phyloP scores from a whole-genome alignment of 2,888 invertebrate genomes.

The Blomia tropicalis region DNA sequence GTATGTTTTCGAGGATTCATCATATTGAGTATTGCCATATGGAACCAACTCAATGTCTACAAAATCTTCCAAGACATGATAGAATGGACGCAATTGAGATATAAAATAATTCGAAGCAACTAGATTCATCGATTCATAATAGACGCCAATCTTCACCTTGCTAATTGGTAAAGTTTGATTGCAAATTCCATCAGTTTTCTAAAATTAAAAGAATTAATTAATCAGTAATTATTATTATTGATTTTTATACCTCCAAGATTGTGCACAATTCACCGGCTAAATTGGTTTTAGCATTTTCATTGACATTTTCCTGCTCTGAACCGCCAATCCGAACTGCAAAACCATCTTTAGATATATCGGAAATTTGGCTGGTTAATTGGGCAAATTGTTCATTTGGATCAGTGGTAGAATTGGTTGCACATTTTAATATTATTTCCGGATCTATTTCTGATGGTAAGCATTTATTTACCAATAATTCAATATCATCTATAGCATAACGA shows the following conservation, averaged over 20 bases:
- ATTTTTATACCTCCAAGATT: not conserved
- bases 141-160: constrained; percentile 5
- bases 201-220: not conserved
- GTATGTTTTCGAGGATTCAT: not conserved
- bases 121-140: constrained; percentile 17
- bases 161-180: not conserved
- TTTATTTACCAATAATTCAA: constrained; percentile 2
- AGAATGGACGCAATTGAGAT: constrained; percentile 10
- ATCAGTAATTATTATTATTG: not conserved
- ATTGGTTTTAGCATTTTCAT: not conserved
- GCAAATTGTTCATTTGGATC: not conserved
- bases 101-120: constrained; percentile 2
- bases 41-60: constrained; percentile 22
- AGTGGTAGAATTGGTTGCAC: not conserved
- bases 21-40: constrained; percentile 9
- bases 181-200: not conserved
- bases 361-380: not conserved
- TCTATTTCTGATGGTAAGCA: not conserved
- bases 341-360: not conserved
- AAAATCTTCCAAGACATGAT: constrained; percentile 22
- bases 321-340: constrained; percentile 11
- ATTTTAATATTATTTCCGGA: not conserved
- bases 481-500: not conserved
- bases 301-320: too few relatives aligned
- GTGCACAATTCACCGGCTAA: constrained; percentile 9